phyloP scores from a whole-genome alignment of 2,888 invertebrate genomes.

The Crematogaster levior region DNA sequence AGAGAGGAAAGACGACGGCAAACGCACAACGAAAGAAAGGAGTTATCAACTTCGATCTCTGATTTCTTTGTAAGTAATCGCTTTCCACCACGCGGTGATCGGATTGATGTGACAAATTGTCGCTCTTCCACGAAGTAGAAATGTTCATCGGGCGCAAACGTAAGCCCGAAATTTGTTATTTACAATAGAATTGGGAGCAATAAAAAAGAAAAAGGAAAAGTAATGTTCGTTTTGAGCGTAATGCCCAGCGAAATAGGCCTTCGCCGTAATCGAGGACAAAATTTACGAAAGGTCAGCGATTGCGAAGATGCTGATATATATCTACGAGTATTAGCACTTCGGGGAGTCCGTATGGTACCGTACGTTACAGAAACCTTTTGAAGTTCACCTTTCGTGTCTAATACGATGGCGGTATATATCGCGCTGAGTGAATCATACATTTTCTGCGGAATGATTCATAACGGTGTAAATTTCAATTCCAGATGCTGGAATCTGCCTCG shows the following conservation, averaged over 20 bases:
- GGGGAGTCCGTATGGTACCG: conserved; percentile 23
- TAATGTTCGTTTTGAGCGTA: background rate
- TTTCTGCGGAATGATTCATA: conserved; percentile 49
- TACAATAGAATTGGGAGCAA: conserved; percentile 7
- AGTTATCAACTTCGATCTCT: conserved; percentile 77
- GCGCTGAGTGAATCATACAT: conserved; percentile 43
- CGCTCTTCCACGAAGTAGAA: conserved; percentile 45
- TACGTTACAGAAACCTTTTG: conserved; percentile 37
- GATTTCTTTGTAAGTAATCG: conserved; percentile 67
- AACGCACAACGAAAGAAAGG: conserved; percentile 53
- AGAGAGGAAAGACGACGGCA: conserved; percentile 25
- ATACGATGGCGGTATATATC: conserved; percentile 44
- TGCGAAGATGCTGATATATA: conserved; percentile 47
- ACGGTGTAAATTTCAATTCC: conserved; percentile 50
- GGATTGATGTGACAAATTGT: conserved; percentile 66
- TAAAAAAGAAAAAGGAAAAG: background rate
- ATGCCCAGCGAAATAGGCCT: background rate
- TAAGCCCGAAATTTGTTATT: conserved; percentile 28
- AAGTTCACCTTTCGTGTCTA: conserved; percentile 44
- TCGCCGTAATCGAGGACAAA: conserved; percentile 44
- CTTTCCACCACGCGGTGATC: conserved; percentile 29
- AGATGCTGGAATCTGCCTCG: background rate
- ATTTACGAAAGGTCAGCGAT: conserved; percentile 53
- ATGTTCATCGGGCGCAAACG: conserved; percentile 24
- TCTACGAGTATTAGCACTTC: conserved; percentile 52